These are phyloP conservation scores for Fulmarus glacialis DNA, from an alignment of 2,113 vertebrate species.

Conservation along the genomic window DNA sequence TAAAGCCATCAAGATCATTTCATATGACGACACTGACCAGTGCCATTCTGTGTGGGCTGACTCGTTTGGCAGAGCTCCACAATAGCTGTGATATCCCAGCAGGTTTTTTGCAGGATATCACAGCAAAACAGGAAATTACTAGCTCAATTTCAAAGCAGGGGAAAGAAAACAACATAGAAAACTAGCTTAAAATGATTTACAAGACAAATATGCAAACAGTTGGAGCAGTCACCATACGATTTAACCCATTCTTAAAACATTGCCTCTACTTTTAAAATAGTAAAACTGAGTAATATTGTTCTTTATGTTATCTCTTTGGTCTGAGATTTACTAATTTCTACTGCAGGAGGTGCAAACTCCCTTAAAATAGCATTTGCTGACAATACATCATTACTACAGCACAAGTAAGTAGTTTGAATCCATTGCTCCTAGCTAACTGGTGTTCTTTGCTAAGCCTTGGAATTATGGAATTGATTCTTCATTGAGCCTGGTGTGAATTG, in stretches of 20 bases:
- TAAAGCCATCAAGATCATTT: not conserved
- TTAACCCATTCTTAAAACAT: not conserved
- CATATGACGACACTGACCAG: not conserved
- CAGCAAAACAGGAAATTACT: not conserved
- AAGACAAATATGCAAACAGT: not conserved
- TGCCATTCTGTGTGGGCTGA: not conserved
- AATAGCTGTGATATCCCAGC: not conserved
- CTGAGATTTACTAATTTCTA: not conserved
- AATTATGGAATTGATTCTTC: not conserved
- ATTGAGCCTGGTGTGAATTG: not conserved
- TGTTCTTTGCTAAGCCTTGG: not conserved
- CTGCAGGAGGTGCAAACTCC: not conserved
- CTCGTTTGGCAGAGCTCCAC: not conserved
- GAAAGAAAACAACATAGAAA: not conserved
- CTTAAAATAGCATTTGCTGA: conserved; percentile 10
- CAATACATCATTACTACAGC: not conserved
- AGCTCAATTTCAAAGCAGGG: not conserved
- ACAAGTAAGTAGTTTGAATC: not conserved
- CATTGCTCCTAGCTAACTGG: not conserved
- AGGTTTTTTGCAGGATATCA: not conserved
- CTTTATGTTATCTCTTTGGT: not conserved
- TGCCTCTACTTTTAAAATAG: not conserved
- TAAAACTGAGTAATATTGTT: not conserved
- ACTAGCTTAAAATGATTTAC: not conserved
- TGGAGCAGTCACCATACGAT: not conserved